Evolutionary conservation across 35 echinoderm and acorn worm species (phyloP), one percentile per base, ranked within the genome.

Genomic region (Antedon bifida): DNA sequence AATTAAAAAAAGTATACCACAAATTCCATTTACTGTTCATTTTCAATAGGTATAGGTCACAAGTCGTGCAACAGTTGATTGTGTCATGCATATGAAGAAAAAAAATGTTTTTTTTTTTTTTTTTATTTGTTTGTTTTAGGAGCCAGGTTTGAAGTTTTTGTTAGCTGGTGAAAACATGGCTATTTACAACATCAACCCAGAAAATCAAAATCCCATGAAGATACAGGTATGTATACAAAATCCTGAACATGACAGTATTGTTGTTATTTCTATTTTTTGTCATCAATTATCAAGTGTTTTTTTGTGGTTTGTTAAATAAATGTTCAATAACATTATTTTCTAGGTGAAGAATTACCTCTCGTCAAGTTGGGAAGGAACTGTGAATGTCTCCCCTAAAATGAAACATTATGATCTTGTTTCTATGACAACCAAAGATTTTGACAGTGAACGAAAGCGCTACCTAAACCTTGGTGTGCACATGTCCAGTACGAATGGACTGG

Each of bases 111-210:
- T n/a, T n/a, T n/a, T n/a, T n/a, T n/a, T n/a, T 42, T 42, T 7
- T 42, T 42, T 42, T 42, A 42, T 42, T 42, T 42, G 14, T 42
- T 42, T 42, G 4, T 42, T 42, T 42, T 86, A 96, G 89, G 93
- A 96, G 30, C 91, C 86, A 28, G 93, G 93, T 46, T 89, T 96
- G 78, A 96, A 96, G 83, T 96, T 96, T 36, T 74, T 96, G 56
- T 46, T 96, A 46, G 86, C 74, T 89, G 93, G 93, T 39, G 93
- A 96, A 39, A 96, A 96, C 36, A 96, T 96, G 93, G 89, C 86
- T 36, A 86, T 96, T 36, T 86, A 96, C 75, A 91, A 83, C 39
- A 90, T 91, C n/a, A 87, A 96, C 39, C 86, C 91, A 1, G 85
- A 81, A 33, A 78, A 84, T 77, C 83, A 83, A 74, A 89, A 96